Conservation (phyloP, 2,113 vertebrate genomes). For the Myotis yumanensis region DNA sequence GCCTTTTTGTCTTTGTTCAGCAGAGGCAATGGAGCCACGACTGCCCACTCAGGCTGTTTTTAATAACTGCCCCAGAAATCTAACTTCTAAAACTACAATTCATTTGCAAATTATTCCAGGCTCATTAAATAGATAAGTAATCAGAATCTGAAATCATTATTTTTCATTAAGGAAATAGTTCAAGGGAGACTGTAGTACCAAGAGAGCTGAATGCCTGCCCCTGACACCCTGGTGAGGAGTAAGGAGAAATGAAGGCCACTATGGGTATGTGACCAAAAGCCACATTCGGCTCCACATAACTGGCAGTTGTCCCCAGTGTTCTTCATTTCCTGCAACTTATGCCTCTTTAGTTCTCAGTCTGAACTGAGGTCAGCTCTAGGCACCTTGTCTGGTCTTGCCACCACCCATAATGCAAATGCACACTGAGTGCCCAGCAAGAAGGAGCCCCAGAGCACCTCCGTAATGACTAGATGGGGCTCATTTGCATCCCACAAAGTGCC, state of each 20-base stretch:
- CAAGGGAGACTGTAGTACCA: background rate
- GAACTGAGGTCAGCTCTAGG: background rate
- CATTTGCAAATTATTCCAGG: background rate
- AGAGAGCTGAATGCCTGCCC: background rate
- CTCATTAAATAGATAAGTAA: constrained; percentile 10
- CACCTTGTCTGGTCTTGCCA: background rate
- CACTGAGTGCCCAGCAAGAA: background rate
- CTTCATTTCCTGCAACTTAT: background rate
- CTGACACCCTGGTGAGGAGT: background rate
- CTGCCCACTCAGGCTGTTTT: background rate
- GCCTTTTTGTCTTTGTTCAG: background rate
- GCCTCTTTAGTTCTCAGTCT: background rate
- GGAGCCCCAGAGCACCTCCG: background rate
- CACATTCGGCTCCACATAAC: background rate
- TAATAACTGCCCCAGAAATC: constrained; percentile 28
- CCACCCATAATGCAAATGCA: background rate
- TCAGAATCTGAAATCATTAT: constrained; percentile 14
- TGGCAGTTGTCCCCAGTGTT: background rate
- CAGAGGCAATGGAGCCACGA: background rate
- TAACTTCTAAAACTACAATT: constrained; percentile 34
- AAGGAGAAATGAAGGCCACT: background rate
- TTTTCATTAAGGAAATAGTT: constrained; percentile 29
- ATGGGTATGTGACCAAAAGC: background rate
- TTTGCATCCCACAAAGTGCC: background rate
- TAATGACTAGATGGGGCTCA: background rate